These are phyloP conservation scores for Bradypodion pumilum DNA, from an alignment of 2,797 vertebrate species.

Conservation along the genomic window DNA sequence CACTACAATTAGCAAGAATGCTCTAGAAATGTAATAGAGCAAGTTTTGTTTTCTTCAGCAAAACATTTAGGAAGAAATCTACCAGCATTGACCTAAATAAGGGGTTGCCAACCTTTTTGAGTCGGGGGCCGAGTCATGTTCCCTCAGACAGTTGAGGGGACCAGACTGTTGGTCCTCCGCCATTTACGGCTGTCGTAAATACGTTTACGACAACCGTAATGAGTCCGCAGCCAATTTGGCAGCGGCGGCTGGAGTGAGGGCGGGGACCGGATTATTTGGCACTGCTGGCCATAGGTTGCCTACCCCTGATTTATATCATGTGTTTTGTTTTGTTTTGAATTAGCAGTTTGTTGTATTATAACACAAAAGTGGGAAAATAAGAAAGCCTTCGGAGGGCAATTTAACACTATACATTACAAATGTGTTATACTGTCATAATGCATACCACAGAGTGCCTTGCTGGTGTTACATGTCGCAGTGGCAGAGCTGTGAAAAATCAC, in stretches of 20 bases:
- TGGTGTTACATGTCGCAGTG: not conserved
- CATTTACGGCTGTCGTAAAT: too few species aligned
- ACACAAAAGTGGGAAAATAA: constrained; percentile 1
- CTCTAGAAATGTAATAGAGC: constrained; percentile 45
- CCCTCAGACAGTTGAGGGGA: too few species aligned
- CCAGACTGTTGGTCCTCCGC: too few species aligned
- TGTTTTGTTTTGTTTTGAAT: not conserved
- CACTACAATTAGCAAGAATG: constrained; percentile 58
- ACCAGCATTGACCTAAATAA: not conserved
- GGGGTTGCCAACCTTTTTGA: too few species aligned
- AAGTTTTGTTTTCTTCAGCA: constrained; percentile 53
- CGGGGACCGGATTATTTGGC: too few species aligned
- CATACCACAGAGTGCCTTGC: constrained; percentile 9
- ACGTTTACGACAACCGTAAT: too few species aligned
- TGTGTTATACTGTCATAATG: not conserved
- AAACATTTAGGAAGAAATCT: not conserved
- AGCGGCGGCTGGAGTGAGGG: too few species aligned
- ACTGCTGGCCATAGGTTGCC: too few species aligned
- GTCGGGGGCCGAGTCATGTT: too few species aligned
- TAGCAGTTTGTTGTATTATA: not conserved
- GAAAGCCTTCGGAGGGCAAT: not conserved
- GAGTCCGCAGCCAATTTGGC: too few species aligned
- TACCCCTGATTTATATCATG: too few species aligned
- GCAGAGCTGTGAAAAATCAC: not conserved
- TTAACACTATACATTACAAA: not conserved